Evolutionary conservation across 2,797 vertebrate species (phyloP).

Genomic region (Anguilla pacifica): DNA sequence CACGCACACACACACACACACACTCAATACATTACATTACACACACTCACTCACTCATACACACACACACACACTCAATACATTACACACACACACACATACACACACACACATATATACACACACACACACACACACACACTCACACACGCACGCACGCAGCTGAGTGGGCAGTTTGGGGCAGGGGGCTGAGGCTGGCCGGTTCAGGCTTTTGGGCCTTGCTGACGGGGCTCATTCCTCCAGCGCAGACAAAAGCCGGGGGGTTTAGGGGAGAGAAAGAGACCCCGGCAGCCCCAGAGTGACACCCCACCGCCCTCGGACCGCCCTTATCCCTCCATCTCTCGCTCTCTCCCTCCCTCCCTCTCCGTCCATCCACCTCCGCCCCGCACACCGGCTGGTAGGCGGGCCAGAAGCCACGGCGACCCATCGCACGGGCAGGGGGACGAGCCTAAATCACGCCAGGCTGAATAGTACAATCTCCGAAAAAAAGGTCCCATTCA

Average conservation of each 20-base stretch:
- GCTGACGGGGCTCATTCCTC: conserved; percentile 60
- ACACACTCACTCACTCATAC: conserved; percentile 35
- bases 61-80: not conserved
- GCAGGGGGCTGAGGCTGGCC: conserved; percentile 16
- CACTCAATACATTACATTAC: too few relatives aligned
- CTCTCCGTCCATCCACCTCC: not conserved
- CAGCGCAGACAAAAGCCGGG: conserved; percentile 48
- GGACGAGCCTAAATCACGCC: not conserved
- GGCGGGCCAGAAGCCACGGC: not conserved
- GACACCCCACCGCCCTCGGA: conserved; percentile 31
- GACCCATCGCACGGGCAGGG: not conserved
- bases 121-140: conserved; percentile 34
- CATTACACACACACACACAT: conserved; percentile 31
- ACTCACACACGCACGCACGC: conserved; percentile 19
- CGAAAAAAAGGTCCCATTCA: too few relatives aligned
- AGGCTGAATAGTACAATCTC: too few relatives aligned
- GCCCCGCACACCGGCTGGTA: not conserved
- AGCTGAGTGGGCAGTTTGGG: conserved; percentile 50
- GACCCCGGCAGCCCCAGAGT: conserved; percentile 36
- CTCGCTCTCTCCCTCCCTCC: not conserved
- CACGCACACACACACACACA: not conserved
- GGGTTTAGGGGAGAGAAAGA: conserved; percentile 47
- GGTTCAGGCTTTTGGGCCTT: conserved; percentile 46
- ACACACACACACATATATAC: not conserved
- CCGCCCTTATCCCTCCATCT: not conserved